Conservation (phyloP, 1,140 invertebrate species). For the Cylas formicarius region DNA sequence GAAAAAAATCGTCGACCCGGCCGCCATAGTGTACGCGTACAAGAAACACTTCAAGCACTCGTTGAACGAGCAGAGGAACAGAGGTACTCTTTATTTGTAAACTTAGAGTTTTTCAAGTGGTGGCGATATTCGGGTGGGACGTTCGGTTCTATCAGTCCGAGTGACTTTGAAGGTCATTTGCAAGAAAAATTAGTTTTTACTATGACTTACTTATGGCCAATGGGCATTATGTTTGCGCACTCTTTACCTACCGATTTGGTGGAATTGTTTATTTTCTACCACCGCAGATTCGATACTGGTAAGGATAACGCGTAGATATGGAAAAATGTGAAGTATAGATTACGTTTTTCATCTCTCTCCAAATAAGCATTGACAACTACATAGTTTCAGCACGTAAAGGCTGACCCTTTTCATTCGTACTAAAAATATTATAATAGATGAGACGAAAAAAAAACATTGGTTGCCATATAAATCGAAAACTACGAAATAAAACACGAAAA, state of each 20-base stretch:
- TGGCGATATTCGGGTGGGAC: not conserved
- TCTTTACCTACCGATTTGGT: not conserved
- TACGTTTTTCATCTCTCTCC: too few relatives aligned
- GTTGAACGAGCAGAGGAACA: constrained; percentile 27
- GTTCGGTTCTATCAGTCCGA: not conserved
- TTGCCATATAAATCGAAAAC: too few relatives aligned
- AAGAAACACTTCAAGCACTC: constrained; percentile 40
- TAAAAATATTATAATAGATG: too few relatives aligned
- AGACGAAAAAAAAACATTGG: too few relatives aligned
- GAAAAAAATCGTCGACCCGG: constrained; percentile 34
- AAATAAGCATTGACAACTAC: too few relatives aligned
- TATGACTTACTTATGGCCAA: not conserved
- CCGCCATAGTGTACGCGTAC: constrained; percentile 35
- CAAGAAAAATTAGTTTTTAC: not conserved
- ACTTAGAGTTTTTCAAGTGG: constrained; percentile 2
- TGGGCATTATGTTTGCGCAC: constrained; percentile 1
- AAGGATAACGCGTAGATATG: not conserved
- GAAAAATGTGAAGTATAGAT: too few relatives aligned
- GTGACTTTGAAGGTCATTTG: too few relatives aligned
- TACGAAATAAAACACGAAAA: too few relatives aligned
- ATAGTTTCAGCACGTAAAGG: too few relatives aligned
- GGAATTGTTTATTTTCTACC: constrained; percentile 6
- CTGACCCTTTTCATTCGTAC: too few relatives aligned
- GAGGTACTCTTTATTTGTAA: constrained; percentile 40
- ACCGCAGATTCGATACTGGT: not conserved